These are phyloP conservation scores for Ophiothrix spiculata DNA, from an alignment of 35 echinoderm and acorn worm genomes.

Conservation along the genomic window DNA sequence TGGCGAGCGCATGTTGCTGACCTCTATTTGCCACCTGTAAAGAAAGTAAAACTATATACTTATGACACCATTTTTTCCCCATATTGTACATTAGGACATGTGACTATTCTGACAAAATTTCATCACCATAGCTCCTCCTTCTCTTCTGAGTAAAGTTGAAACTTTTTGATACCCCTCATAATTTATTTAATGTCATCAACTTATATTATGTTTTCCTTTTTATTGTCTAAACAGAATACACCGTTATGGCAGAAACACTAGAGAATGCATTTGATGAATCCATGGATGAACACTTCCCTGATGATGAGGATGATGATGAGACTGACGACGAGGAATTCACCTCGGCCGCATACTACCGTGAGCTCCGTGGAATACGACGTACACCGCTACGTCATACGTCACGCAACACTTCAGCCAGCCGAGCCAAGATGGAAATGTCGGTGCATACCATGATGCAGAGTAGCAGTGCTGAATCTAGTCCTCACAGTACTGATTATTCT, in stretches of 20 bases:
- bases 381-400: not conserved
- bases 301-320: not conserved
- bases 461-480: conserved; percentile 1
- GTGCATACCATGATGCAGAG: not conserved
- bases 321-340: not conserved
- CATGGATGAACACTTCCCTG: not conserved
- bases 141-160: no score
- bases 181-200: no score
- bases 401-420: not conserved
- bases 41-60: no score
- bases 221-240: not conserved
- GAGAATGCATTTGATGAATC: not conserved
- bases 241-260: not conserved
- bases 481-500: not conserved
- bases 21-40: no score
- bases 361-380: not conserved
- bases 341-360: not conserved
- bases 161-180: no score
- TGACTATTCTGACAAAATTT: no score
- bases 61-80: no score
- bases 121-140: no score
- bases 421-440: not conserved
- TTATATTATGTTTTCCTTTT: not conserved
- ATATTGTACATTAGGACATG: no score
- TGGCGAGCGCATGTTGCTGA: no score